Base-by-base conservation (phyloP, 2,888 invertebrate species). In the Agapostemon virescens region DNA sequence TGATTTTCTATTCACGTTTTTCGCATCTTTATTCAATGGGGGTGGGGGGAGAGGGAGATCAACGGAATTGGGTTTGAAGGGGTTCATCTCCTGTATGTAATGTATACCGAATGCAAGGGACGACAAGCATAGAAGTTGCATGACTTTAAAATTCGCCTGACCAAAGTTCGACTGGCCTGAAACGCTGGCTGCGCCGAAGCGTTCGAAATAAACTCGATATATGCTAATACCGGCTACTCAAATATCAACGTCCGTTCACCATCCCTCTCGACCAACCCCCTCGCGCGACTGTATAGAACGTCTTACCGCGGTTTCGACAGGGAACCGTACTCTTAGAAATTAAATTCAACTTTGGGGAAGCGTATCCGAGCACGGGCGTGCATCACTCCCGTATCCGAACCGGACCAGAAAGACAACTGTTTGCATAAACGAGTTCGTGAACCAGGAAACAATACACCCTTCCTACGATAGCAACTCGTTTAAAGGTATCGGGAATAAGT, bases 191-290 rank as follows among this genome's bases (percentile, higher is more conserved):
- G 36, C 63, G 5, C 33, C 36, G 66, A 40, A 26, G 66, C 40
- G 40, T 40, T 66, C 26, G 26, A 64, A 64, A 38, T 64, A 64
- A 40, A 26, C 40, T 26, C 40, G 26, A 42, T 66, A 9, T 66
- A 66, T 66, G 66, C 66, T 66, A 40, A 66, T 66, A 30, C 66
- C 66, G 20, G 66, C 42, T 40, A 40, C 40, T 66, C 66, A 40
- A 40, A 36, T 42, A 66, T 66, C 36, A 66, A 23, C 66, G 40
- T 66, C 20, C 40, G 13, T 17, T 26, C 23, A 30, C 3, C 15
- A 17, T 61, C 33, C 17, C 30, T 30, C 6, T 33, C n/a, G n/a
- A n/a, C 15, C 30, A 20, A 23, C 13, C 40, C 40, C 13, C 26
- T 15, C 55, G 15, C 23, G 3, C 55, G 15, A 11, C n/a, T 20